Conservation (phyloP, 2,113 vertebrate species). For the Otis tarda region DNA sequence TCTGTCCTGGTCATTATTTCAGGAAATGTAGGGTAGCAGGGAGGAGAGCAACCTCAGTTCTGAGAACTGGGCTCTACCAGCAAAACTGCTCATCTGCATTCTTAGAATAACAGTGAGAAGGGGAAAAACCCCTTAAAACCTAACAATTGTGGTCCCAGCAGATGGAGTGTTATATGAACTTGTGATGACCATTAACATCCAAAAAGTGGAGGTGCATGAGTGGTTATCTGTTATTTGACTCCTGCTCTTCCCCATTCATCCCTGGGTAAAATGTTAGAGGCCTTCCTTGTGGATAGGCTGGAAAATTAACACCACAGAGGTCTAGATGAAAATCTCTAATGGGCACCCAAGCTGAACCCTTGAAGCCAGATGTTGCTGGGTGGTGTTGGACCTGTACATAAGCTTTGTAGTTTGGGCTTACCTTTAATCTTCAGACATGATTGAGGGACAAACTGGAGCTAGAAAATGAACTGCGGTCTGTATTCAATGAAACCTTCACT, state of each 20-base stretch:
- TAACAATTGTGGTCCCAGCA: not conserved
- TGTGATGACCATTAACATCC: not conserved
- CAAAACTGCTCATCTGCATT: not conserved
- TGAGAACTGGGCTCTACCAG: not conserved
- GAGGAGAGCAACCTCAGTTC: not conserved
- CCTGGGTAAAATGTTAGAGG: not conserved
- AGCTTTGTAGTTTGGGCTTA: not conserved
- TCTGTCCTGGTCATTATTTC: not conserved
- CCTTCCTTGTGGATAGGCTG: not conserved
- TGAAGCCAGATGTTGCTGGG: not conserved
- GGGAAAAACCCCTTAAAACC: not conserved
- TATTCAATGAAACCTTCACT: accelerated
- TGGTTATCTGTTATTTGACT: not conserved
- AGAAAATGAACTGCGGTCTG: not conserved
- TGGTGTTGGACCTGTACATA: not conserved
- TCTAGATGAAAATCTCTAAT: not conserved
- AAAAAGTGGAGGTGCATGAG: not conserved
- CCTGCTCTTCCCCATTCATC: not conserved
- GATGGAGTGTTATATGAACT: not conserved
- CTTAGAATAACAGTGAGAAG: not conserved
- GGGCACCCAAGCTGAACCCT: not conserved
- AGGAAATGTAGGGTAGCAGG: not conserved
- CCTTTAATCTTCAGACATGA: not conserved
- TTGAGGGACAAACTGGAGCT: not conserved
- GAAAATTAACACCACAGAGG: not conserved